Evolutionary conservation across 2,797 vertebrate species (phyloP).

Genomic region (Semotilus atromaculatus): DNA sequence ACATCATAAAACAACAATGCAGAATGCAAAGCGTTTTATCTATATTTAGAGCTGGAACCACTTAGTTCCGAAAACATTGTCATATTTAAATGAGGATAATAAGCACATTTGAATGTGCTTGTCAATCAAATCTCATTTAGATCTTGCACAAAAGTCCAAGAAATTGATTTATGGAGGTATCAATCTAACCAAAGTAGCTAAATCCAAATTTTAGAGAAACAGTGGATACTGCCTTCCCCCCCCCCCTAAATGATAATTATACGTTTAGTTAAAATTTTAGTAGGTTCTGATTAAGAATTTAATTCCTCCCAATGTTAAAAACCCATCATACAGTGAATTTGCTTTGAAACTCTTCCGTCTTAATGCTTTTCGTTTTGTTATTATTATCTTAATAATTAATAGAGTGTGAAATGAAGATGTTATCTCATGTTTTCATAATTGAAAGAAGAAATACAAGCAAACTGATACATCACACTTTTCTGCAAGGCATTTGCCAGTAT

Average conservation of each 20-base stretch:
- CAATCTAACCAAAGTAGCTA: not conserved
- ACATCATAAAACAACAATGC: not conserved
- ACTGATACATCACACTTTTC: conserved; percentile 49
- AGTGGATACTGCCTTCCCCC: not conserved
- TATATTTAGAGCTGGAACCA: not conserved
- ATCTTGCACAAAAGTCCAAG: not conserved
- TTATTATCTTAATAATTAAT: not conserved
- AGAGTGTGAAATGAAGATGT: conserved; percentile 13
- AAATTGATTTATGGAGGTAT: not conserved
- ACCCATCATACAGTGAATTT: not conserved
- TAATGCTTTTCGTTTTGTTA: not conserved
- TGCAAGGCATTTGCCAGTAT: conserved; percentile 5
- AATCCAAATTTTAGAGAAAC: not conserved
- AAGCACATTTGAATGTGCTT: not conserved
- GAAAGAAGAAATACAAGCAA: conserved; percentile 5
- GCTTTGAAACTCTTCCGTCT: not conserved
- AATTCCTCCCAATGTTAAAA: not conserved
- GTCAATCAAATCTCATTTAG: not conserved
- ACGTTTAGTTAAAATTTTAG: not conserved
- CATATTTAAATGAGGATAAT: not conserved
- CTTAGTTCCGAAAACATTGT: not conserved
- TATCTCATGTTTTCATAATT: not conserved
- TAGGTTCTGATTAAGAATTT: not conserved
- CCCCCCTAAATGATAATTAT: not conserved
- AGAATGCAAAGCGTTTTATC: not conserved